phyloP scores from a whole-genome alignment of 1,140 invertebrate species.

The Yoshiicerus persimilis region DNA sequence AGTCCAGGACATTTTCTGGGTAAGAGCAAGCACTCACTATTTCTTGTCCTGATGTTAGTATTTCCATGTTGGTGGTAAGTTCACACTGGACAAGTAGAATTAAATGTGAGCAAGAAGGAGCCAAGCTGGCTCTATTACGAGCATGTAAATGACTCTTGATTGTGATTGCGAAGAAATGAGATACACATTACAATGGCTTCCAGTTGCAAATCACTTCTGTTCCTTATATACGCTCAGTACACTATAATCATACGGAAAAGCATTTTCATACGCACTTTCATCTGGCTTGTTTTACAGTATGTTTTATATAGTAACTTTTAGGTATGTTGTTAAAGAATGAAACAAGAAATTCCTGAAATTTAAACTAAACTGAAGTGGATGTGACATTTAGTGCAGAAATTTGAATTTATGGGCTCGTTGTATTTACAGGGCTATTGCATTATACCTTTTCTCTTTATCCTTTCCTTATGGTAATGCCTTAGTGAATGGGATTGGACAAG shows the following conservation, averaged over 20 bases:
- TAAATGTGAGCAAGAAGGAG: slow-evolving; percentile 9
- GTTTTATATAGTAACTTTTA: neutral
- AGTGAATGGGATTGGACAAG: neutral
- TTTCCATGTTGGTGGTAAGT: slow-evolving; percentile 23
- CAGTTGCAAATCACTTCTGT: slow-evolving; percentile 4
- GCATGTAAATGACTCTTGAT: slow-evolving; percentile 31
- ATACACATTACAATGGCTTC: slow-evolving; percentile 24
- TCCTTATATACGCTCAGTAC: neutral
- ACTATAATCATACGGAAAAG: neutral
- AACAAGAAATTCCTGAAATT: slow-evolving; percentile 13
- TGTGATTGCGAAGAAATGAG: slow-evolving; percentile 28
- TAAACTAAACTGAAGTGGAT: slow-evolving; percentile 5
- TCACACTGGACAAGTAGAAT: slow-evolving; percentile 11
- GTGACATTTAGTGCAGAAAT: slow-evolving; percentile 5
- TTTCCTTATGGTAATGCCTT: neutral
- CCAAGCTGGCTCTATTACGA: slow-evolving; percentile 25
- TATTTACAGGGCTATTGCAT: neutral
- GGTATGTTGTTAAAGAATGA: neutral
- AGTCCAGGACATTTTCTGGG: neutral
- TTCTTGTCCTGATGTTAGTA: neutral
- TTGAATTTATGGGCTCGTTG: neutral
- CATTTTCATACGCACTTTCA: neutral
- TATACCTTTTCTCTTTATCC: neutral
- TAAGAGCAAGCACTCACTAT: too few relatives aligned
- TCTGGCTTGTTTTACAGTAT: too few relatives aligned